A percentile compares a stretch with the other conserved stretches of the same genome.
Conservation (phyloP, 2,888 invertebrate genomes). For the Zootermopsis nevadensis region DNA sequence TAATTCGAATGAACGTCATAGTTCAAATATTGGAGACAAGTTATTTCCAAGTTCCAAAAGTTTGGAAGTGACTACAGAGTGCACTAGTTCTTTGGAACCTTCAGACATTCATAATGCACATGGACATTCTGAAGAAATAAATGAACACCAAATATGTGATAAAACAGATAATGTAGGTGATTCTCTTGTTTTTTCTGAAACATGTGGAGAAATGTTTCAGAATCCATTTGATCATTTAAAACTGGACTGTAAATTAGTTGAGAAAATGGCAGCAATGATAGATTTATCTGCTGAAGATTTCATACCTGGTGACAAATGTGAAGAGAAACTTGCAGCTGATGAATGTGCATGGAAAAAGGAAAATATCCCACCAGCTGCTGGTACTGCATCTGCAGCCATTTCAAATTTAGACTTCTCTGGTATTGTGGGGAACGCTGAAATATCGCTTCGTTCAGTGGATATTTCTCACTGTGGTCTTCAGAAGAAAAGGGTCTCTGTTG, state of each 20-base stretch:
- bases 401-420: conserved; percentile 15
- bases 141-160: too few species aligned
- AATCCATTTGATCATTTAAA: conserved; percentile 10
- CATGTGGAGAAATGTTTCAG: neutral
- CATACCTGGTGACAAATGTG: conserved; percentile 2
- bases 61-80: too few species aligned
- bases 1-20: too few species aligned
- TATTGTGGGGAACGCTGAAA: neutral
- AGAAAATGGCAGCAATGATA: neutral
- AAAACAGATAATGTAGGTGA: too few species aligned
- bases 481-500: conserved; percentile 17
- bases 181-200: too few species aligned
- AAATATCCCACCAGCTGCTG: conserved; percentile 21
- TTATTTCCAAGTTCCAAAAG: too few species aligned
- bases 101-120: too few species aligned
- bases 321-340: neutral
- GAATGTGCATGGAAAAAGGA: conserved; percentile 5
- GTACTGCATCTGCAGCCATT: neutral
- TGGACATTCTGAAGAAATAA: too few species aligned
- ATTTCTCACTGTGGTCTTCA: neutral
- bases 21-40: too few species aligned
- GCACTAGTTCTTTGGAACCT: neutral
- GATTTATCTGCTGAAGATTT: conserved; percentile 9
- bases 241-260: neutral
- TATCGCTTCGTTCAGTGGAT: neutral